Evolutionary conservation across 2,113 vertebrate species (phyloP), one percentile per base, ranked within the genome.

Genomic region (Chaetodon auriga): DNA sequence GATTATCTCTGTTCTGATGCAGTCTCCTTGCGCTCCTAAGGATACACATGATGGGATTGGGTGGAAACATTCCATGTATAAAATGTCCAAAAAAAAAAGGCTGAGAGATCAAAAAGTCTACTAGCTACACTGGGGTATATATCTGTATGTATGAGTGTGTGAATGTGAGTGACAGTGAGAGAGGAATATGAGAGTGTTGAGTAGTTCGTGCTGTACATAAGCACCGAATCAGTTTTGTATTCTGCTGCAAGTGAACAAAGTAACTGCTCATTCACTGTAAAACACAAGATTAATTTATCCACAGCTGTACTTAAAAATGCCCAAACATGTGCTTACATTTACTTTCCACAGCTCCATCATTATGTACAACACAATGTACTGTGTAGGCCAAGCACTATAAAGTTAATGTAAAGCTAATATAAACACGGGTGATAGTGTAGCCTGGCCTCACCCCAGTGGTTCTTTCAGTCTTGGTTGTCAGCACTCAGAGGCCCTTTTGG

Each of bases 1-100:
- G 87, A 92, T 93, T 91, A 89, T 91, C 86, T 93, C 64, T 78
- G 72, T 89, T 92, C 87, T 89, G 88, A 91, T 90, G 69, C 83
- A 53, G 82, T 86, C 85, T 89, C 81, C 80, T 90, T 79, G 66
- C 61, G 36, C 87, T 88, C 68, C 54, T 80, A 84, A 86, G 68
- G 85, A 87, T 49, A 61, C 36, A 87, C 48, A 77, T 74, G 48
- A 58, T 83, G 53, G 81, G 80, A 73, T 43, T 70, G 36, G 72
- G 23, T 61, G 30, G 69, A 85, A 81, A 60, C 36, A 81, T 70
- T 75, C 81, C 38, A 85, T 76, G 51, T 74, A 75, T 68, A 73
- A 82, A 83, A 79, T 23, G 43, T 80, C 55, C n/a, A 30, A 45
- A 70, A 78, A 41, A 78, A 41, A n/a, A n/a, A 61, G 36, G 18